Base-by-base conservation (phyloP, 2,113 vertebrate genomes). In the Furnarius figulus region DNA sequence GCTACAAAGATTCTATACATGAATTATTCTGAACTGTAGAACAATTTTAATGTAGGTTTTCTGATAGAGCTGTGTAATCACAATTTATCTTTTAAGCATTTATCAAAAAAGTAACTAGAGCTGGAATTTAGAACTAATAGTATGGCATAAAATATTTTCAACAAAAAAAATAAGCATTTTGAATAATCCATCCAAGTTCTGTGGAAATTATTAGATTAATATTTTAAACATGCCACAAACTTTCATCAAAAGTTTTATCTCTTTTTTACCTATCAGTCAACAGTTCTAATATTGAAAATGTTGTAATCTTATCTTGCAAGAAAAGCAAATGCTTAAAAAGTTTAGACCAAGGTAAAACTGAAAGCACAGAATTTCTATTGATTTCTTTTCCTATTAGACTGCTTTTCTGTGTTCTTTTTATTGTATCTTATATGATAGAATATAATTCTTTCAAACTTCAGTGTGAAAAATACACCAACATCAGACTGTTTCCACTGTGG, bases 391-490 rank as follows among this genome's bases (percentile, higher is more conserved):
- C 28, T 30, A 74, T 8, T 14, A 74, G 31, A 18, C 24, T 62
- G 11, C 42, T 92, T 93, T 85, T 84, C 70, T 93, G 46, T 95
- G 46, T 94, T 92, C 65, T 89, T 53, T 74, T 68, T 95, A 76
- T 92, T 96, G 53, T 92, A 46, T 90, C 73, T 79, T 92, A 33
- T 65, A 59, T 93, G 55, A 89, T 96, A 94, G 91, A 97, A 93
- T 93, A 85, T 90, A 90, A 65, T 91, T 97, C 96, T 96, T 95
- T 56, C 95, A 86, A 91, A 92, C 12, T 71, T 96, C 58, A 95
- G 78, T 71, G 33, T 67, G 89, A 89, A 91, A 91, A 95, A 71
- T 92, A 61, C 39, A 80, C 50, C 37, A 94, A 81, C 61, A 73
- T 93, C 85, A 94, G 97, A 61, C 35, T 78, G 46, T 95, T 85